These are phyloP conservation scores for Drosophila kohkoa DNA, from an alignment of 1,140 invertebrate genomes.

Conservation along the genomic window DNA sequence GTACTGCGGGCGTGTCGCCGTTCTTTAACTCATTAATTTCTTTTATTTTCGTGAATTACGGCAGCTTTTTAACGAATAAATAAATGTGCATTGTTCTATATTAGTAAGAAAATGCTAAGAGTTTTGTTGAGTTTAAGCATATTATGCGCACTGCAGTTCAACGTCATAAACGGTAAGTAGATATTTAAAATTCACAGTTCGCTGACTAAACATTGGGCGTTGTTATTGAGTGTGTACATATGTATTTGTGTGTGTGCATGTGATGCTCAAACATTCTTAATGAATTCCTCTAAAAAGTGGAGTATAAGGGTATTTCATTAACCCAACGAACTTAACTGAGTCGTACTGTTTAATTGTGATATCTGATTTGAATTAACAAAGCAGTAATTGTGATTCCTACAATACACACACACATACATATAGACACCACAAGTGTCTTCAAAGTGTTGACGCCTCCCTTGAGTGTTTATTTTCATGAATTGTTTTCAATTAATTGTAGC, in stretches of 20 bases:
- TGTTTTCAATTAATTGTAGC: slow-evolving; percentile 36
- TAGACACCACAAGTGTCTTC: not conserved
- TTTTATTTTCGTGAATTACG: slow-evolving; percentile 26
- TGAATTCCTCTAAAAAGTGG: not conserved
- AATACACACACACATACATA: not conserved
- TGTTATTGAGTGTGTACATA: slow-evolving; percentile 36
- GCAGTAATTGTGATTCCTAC: too few relatives aligned
- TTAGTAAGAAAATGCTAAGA: slow-evolving; percentile 48
- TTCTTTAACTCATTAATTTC: slow-evolving; percentile 32
- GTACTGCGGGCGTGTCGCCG: slow-evolving; percentile 47
- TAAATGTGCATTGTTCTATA: slow-evolving; percentile 29
- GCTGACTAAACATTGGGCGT: slow-evolving; percentile 62
- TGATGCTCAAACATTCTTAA: not conserved
- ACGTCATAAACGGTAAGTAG: slow-evolving; percentile 53
- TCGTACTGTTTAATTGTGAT: not conserved
- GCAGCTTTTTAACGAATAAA: slow-evolving; percentile 11
- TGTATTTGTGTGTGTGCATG: slow-evolving; percentile 17
- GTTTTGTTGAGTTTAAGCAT: slow-evolving; percentile 41
- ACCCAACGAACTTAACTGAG: not conserved
- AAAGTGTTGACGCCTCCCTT: too few relatives aligned
- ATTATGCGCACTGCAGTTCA: slow-evolving; percentile 47
- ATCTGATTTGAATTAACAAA: too few relatives aligned
- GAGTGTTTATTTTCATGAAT: too few relatives aligned
- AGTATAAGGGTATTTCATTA: not conserved
- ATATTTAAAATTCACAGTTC: not conserved